These are phyloP conservation scores for Microtus californicus DNA, from an alignment of 2,797 vertebrate genomes.

Conservation along the genomic window DNA sequence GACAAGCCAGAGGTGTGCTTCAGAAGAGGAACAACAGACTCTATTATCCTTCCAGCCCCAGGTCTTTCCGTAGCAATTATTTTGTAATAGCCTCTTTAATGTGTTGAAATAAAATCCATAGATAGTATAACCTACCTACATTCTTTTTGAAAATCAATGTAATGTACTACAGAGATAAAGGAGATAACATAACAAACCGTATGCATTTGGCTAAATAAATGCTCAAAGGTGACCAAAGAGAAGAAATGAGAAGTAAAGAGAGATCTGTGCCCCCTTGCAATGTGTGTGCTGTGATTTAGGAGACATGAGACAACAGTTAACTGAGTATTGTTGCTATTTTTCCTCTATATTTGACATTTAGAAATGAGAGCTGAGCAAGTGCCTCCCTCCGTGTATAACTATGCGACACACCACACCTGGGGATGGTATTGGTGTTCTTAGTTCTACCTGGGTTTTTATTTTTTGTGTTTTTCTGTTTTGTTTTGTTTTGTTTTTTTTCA, in stretches of 20 bases:
- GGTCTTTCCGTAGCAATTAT: conserved; percentile 10
- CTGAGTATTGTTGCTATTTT: conserved; percentile 15
- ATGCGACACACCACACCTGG: neutral
- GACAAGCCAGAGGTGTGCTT: neutral
- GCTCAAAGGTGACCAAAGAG: neutral
- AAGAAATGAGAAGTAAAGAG: neutral
- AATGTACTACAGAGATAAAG: conserved; percentile 41
- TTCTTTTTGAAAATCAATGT: conserved; percentile 57
- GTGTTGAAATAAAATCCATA: conserved; percentile 45
- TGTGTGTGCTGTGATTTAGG: neutral
- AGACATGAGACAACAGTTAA: neutral
- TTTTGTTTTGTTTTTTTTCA: neutral
- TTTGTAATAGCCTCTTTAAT: conserved; percentile 38
- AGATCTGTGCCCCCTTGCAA: neutral
- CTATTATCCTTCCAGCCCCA: neutral
- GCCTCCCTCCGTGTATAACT: conserved; percentile 7
- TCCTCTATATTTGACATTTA: conserved; percentile 40
- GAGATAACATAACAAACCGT: conserved; percentile 28
- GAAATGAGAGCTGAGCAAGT: conserved; percentile 37
- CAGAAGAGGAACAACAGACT: neutral
- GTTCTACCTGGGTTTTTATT: neutral
- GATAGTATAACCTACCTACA: neutral
- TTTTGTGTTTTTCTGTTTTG: neutral
- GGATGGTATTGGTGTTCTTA: neutral
- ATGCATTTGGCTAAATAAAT: conserved; percentile 32